Percentiles rank a stretch among this genome's conserved stretches.
phyloP scores from a whole-genome alignment of 2,113 vertebrate species.

The Zosterops hypoxanthus region DNA sequence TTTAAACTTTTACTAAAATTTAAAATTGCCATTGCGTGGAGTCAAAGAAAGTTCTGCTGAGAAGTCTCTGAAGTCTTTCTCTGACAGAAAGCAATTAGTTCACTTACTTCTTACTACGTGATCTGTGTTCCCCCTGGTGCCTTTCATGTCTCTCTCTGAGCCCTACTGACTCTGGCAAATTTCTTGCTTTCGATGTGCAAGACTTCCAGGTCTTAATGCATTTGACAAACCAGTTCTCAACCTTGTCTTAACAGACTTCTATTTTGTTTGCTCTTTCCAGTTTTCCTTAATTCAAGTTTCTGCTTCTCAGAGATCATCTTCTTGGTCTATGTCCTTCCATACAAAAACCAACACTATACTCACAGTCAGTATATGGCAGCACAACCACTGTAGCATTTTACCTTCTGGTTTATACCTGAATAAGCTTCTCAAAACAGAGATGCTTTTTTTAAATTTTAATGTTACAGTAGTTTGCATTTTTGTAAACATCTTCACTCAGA shows the following conservation, averaged over 20 bases:
- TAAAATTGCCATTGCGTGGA: neutral
- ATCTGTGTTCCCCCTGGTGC: neutral
- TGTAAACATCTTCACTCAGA: neutral
- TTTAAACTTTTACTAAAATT: neutral
- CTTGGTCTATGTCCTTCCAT: neutral
- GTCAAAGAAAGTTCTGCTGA: neutral
- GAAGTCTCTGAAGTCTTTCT: neutral
- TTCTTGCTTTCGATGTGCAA: neutral
- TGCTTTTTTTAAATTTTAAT: neutral
- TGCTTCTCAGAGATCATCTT: neutral
- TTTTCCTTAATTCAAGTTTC: neutral
- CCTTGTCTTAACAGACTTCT: neutral
- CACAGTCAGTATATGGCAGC: neutral
- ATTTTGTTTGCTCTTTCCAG: neutral
- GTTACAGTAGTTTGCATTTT: neutral
- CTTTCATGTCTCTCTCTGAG: neutral
- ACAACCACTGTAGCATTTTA: neutral
- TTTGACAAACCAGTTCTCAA: neutral
- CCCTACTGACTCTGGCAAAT: neutral
- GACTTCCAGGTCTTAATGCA: neutral
- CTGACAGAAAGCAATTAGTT: neutral
- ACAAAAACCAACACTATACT: neutral
- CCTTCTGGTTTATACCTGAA: neutral
- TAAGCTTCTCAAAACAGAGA: neutral
- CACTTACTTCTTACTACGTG: neutral